Base-by-base conservation (phyloP, 1,140 invertebrate genomes). In the Littorina saxatilis region DNA sequence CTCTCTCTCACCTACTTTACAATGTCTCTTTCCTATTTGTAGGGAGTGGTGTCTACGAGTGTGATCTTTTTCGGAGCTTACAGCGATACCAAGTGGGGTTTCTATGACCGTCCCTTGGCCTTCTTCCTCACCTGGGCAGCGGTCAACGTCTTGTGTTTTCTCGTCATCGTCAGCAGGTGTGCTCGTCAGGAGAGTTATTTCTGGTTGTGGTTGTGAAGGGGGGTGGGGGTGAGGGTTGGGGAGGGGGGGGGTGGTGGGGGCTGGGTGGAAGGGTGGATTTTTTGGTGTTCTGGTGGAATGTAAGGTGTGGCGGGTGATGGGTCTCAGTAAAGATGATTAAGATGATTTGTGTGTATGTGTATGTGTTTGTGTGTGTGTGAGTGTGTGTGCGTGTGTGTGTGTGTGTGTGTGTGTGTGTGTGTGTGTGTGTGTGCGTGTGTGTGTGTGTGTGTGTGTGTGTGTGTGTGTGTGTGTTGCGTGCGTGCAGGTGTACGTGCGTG, bases 1-100 rank as follows among this genome's bases (percentile, higher is more conserved):
- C n/a, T n/a, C n/a, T n/a, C n/a, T n/a, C n/a, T n/a, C n/a, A n/a
- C n/a, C n/a, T n/a, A n/a, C n/a, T n/a, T n/a, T n/a, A n/a, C n/a
- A n/a, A n/a, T n/a, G n/a, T n/a, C 39, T 40, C 40, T 15, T 61
- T 1, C 70, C 20, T 80, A 0, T 82, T 88, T 93, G 61, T 90
- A 96, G 95, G 95, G 95, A 37, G 93, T 90, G 76, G 91, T 95
- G n/a, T 93, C 93, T 66, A 92, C 94, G 81, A 94, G 95, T 2
- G 87, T 94, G 78, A 87, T 96, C 81, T 95, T 95, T 91, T 96
- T 95, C 92, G 95, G 95, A 1, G 94, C 94, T 89, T 96, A 96
- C 90, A 93, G 94, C 73, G 70, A 84, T 58, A 72, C 61, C 5
- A 88, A 95, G 77, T 87, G 89, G 61, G 50, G 91, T 27, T 78